Evolutionary conservation across 2,797 vertebrate genomes (phyloP), one percentile per base, ranked within the genome.

Genomic region (Capromys pilorides): DNA sequence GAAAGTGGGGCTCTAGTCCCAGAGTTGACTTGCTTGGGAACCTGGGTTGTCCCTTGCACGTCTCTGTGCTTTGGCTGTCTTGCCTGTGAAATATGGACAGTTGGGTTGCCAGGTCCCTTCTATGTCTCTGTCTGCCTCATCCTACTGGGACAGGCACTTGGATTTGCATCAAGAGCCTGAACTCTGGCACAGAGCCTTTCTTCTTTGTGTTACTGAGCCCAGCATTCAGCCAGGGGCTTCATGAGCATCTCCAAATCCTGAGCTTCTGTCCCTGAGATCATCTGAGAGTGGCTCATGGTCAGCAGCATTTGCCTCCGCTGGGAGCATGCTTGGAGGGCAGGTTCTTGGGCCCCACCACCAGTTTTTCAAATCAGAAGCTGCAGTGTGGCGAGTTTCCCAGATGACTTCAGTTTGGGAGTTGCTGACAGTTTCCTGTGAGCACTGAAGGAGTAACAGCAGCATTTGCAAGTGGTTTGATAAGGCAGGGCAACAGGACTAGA

Each of bases 121-220:
- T 3, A 2, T 6, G 36, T 71, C 62, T 31, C 2, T 1, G 22
- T 41, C n/a, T 24, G 33, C 67, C 4, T 78, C 28, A 51, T 61
- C 51, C 59, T 93, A 0, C 2, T n/a, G n/a, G 64, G 59, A 18
- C 39, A 9, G 21, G 31, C 28, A 19, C 31, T 2, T 39, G 64
- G 39, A 67, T n/a, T 0, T 13, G 36, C 1, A 5, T 0, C 5
- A 39, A 2, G 31, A 81, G 26, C 7, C n/a, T 39, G 12, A 71
- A 39, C 2, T 31, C 11, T 0, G 5, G 69, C 6, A 3, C 61
- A 54, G 81, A 57, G 4, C 2, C 39, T 18, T 61, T 28, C 33
- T 81, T 82, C 14, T 28, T 6, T 41, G 24, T 24, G 41, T 67
- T 54, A 2, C 59, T 33, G 64, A 85, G 77, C 39, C 61, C 2